Evolutionary conservation across 2,888 invertebrate species (phyloP).

Genomic region (Camptogramma bilineatum): DNA sequence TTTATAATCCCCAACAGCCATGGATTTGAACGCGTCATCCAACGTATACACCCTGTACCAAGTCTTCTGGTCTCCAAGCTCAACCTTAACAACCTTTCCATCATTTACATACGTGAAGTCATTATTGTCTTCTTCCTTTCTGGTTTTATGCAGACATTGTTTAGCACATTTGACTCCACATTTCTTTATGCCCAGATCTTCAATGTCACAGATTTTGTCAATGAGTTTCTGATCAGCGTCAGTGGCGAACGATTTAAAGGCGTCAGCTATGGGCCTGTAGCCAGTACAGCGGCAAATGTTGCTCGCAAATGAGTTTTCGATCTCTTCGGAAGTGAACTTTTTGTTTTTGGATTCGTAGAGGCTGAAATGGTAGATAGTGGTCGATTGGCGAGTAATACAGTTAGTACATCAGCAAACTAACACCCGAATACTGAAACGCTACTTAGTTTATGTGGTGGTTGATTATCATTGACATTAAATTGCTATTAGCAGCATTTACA

Average conservation of each 20-base stretch:
- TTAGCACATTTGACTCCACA: constrained; percentile 61
- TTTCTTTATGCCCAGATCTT: constrained; percentile 68
- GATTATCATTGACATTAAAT: too few relatives aligned
- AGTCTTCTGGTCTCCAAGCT: constrained; percentile 65
- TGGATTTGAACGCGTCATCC: constrained; percentile 77
- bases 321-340: constrained; percentile 85
- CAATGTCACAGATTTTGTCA: constrained; percentile 80
- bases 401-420: too few relatives aligned
- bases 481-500: too few relatives aligned
- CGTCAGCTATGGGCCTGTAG: constrained; percentile 91
- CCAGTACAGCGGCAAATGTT: constrained; percentile 94
- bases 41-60: constrained; percentile 82
- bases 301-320: constrained; percentile 91
- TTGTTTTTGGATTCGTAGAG: constrained; percentile 78
- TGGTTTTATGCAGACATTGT: constrained; percentile 55
- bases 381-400: not conserved
- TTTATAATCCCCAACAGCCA: constrained; percentile 73
- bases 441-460: too few relatives aligned
- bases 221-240: constrained; percentile 83
- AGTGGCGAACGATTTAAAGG: constrained; percentile 90
- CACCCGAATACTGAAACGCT: too few relatives aligned
- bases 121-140: constrained; percentile 26
- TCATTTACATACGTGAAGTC: constrained; percentile 62
- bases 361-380: constrained; percentile 57
- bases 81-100: constrained; percentile 81